Conservation (phyloP, 1,140 invertebrate species). For the Paralvinella palmiformis region DNA sequence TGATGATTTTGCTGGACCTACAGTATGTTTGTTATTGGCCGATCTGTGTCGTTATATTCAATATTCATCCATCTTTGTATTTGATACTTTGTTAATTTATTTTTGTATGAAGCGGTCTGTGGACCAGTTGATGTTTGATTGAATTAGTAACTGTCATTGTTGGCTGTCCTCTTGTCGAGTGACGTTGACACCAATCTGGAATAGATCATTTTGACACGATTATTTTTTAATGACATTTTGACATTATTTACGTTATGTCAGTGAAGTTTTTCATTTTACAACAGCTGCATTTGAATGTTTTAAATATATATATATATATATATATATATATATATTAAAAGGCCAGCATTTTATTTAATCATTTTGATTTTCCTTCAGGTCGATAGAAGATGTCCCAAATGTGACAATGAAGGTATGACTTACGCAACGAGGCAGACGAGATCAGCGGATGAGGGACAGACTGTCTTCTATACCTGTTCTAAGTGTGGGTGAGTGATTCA, state of each 20-base stretch:
- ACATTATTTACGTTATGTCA: neutral
- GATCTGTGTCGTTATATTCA: too few relatives aligned
- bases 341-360: slow-evolving; percentile 52
- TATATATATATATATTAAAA: too few relatives aligned
- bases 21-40: slow-evolving; percentile 40
- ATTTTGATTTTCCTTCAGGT: slow-evolving; percentile 44
- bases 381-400: slow-evolving; percentile 76
- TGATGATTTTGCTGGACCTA: slow-evolving; percentile 39
- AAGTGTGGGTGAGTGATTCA: slow-evolving; percentile 69
- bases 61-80: too few relatives aligned
- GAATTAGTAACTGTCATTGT: too few relatives aligned
- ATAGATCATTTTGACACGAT: neutral
- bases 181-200: neutral
- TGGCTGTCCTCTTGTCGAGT: too few relatives aligned
- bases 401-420: slow-evolving; percentile 1
- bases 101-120: too few relatives aligned
- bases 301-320: too few relatives aligned
- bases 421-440: slow-evolving; percentile 74
- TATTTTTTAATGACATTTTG: neutral
- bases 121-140: too few relatives aligned
- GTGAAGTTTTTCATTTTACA: slow-evolving; percentile 25
- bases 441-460: slow-evolving; percentile 98
- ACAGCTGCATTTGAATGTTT: neutral
- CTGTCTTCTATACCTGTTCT: slow-evolving; percentile 93
- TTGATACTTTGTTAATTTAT: too few relatives aligned